A percentile compares a stretch with the other conserved stretches of the same genome.
phyloP scores from a whole-genome alignment of 2,888 invertebrate genomes.

The Lithophane ornitopus region DNA sequence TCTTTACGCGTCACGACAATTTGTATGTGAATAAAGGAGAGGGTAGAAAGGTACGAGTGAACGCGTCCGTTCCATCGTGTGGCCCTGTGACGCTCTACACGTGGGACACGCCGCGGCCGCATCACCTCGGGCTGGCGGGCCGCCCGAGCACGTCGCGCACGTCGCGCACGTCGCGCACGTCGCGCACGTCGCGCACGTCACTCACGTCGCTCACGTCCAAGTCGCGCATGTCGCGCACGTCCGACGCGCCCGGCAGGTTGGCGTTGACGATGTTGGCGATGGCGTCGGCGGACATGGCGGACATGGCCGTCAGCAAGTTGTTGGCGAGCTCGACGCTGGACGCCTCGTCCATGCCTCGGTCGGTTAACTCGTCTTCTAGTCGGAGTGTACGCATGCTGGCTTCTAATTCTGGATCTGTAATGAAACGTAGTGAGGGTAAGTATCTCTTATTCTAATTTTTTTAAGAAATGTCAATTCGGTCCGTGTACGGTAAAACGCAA shows the following conservation, averaged over 20 bases:
- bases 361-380: slow-evolving; percentile 40
- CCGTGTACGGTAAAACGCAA: too few species aligned
- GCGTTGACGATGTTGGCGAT: slow-evolving; percentile 78
- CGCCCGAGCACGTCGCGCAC: not conserved
- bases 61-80: slow-evolving; percentile 4
- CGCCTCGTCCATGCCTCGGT: slow-evolving; percentile 61
- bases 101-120: slow-evolving; percentile 6
- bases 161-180: not conserved
- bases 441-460: too few species aligned
- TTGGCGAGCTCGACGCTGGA: slow-evolving; percentile 75
- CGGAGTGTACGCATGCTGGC: slow-evolving; percentile 45
- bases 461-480: too few species aligned
- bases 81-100: slow-evolving; percentile 13
- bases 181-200: not conserved
- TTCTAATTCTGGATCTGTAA: slow-evolving; percentile 57
- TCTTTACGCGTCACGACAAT: slow-evolving; percentile 41
- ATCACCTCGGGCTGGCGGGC: slow-evolving; percentile 34
- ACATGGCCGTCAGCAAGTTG: slow-evolving; percentile 84
- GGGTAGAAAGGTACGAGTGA: slow-evolving; percentile 1
- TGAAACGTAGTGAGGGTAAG: not conserved
- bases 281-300: slow-evolving; percentile 78
- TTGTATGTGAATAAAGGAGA: slow-evolving; percentile 2
- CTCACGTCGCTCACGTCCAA: not conserved
- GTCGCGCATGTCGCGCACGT: slow-evolving; percentile 13
- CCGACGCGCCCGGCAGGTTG: slow-evolving; percentile 62